Evolutionary conservation across 2,797 vertebrate genomes (phyloP), one percentile per base, ranked within the genome.

Genomic region (Cossypha caffra): DNA sequence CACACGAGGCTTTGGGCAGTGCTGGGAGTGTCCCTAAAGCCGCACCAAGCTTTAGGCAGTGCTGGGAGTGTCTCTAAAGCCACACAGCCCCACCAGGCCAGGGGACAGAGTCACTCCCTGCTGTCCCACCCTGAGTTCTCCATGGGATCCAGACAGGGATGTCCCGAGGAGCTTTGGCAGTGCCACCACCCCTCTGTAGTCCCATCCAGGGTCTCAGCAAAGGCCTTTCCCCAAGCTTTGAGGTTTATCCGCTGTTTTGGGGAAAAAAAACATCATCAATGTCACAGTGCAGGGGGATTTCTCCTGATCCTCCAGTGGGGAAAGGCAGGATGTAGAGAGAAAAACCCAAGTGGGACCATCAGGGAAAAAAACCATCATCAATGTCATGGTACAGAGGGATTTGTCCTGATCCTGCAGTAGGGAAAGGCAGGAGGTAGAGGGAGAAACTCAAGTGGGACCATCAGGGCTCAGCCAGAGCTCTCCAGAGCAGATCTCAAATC

Each of bases 371-470:
- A 2, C 0, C 42, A 8, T 5, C 47, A 16, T 11, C 37, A 2
- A 0, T 1, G 9, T 19, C 63, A 12, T 0, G 0, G 1, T 7
- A 7, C 0, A 1, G 38, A 11, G 23, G 9, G 9, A 8, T 45
- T 61, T 25, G 5, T 38, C 26, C 57, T 7, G 11, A 29, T 29
- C 40, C 61, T 68, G n/a, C 23, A 3, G 38, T 6, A 12, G 19
- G n/a, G 28, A 88, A n/a, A 31, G 40, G 67, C 23, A 61, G 38
- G 26, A 24, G 48, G 54, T 1, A 26, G 47, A 43, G 43, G 42
- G 18, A 67, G 13, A 48, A 68, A 31, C 33, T 7, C 54, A 16
- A 16, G 8, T 2, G 3, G 38, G 38, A 16, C 26, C 18, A 13
- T 2, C 3, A 2, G 33, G 50, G 38, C 47, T 81, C 16, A 69